Conservation (phyloP, 2,113 vertebrate genomes). For the Rhagologus leucostigma region DNA sequence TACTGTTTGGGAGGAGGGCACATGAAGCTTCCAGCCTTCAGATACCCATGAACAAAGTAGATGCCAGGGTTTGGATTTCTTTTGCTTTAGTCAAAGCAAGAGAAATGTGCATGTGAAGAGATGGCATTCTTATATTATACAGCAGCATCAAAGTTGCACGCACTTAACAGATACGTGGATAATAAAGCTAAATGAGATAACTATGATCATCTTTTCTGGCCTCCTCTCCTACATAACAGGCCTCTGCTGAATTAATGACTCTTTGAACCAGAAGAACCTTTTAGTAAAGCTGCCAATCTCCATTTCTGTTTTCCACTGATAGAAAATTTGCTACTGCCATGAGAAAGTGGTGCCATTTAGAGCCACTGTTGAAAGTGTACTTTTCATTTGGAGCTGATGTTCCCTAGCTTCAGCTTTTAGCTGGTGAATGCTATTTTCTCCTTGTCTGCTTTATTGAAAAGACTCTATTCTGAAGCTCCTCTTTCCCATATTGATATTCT, state of each 20-base stretch:
- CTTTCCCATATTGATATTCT: not conserved
- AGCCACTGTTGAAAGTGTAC: not conserved
- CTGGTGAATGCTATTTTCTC: not conserved
- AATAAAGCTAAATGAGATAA: not conserved
- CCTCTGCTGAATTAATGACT: not conserved
- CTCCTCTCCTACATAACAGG: not conserved
- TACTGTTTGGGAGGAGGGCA: not conserved
- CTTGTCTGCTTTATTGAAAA: not conserved
- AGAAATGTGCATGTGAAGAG: not conserved
- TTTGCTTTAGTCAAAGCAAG: not conserved
- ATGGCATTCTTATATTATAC: not conserved
- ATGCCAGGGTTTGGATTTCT: accelerated
- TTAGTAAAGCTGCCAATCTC: not conserved
- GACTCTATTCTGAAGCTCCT: not conserved
- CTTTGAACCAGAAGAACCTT: not conserved
- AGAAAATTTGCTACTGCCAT: not conserved
- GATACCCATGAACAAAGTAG: not conserved
- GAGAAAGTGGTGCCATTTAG: not conserved
- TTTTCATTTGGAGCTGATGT: not conserved
- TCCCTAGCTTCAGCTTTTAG: not conserved
- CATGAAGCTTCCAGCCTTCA: not conserved
- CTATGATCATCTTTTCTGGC: not conserved
- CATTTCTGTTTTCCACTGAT: not conserved
- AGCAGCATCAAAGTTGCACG: not conserved
- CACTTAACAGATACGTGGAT: not conserved